Conservation (phyloP, 2,113 vertebrate species). For the Equus quagga region DNA sequence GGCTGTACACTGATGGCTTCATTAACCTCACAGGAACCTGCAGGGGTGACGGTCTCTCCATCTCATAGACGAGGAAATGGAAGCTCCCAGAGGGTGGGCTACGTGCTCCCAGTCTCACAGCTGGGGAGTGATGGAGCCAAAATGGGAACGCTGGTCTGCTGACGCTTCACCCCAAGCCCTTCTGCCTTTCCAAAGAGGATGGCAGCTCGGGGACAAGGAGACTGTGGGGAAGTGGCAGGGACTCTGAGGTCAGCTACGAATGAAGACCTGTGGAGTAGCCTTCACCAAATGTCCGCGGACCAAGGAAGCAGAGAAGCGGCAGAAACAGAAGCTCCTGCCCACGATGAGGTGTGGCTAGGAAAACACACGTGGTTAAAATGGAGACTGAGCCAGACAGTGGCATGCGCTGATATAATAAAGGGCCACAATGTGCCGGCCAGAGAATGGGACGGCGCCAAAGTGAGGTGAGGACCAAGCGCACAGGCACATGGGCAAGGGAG, state of each 20-base stretch:
- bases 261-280: neutral
- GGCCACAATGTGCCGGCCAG: neutral
- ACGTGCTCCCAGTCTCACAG: neutral
- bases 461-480: neutral
- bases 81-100: slow-evolving; percentile 20
- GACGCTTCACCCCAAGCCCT: neutral
- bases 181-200: slow-evolving; percentile 17
- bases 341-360: neutral
- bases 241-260: neutral
- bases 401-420: neutral
- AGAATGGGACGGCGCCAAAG: neutral
- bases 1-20: neutral
- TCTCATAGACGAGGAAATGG: neutral
- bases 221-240: neutral
- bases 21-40: slow-evolving; percentile 8
- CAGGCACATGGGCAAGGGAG: neutral
- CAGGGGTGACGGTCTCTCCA: neutral
- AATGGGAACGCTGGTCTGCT: neutral
- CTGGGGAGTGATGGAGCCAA: neutral
- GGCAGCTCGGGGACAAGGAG: neutral
- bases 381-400: neutral
- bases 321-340: neutral
- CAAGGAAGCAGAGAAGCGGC: neutral
- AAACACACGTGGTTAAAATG: neutral
- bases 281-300: neutral